Evolutionary conservation across 2,113 vertebrate genomes (phyloP), one percentile per base, ranked within the genome.

Genomic region (Rhea americana): DNA sequence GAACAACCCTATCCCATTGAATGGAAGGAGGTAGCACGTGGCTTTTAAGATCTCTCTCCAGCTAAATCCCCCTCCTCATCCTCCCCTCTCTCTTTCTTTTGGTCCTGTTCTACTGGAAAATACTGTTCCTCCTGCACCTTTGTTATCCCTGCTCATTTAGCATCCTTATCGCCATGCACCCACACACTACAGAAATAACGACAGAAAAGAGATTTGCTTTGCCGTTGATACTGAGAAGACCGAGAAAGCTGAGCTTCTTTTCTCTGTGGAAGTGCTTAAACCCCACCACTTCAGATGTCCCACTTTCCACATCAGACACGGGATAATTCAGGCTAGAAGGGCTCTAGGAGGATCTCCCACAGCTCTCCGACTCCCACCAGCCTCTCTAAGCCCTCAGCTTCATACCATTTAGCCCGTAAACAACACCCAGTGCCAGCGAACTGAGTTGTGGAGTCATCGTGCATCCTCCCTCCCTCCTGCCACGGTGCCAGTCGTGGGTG

Each of bases 281-380:
- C 16, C 19, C 9, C 79, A 81, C 1, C 37, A 51, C 41, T 50
- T 85, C 37, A 83, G 37, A 77, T 6, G 28, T 68, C 13, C 48
- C 30, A 22, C 0, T 1, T 16, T 11, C 20, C 71, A 50, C 0
- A 0, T 0, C 18, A n/a, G 61, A 59, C 39, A 74, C 1, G 53
- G 50, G 30, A 72, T 43, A 59, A 66, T 5, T 19, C 43, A n/a
- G 70, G 21, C 25, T 72, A n/a, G 70, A 79, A 74, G 9, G 25
- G 32, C 71, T 7, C 1, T 1, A 47, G 26, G 10, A 50, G 58
- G 68, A 61, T 24, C 22, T 22, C 83, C 20, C 4, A 2, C 17
- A 86, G 32, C 39, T 87, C 75, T 82, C 82, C 78, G 63, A 51
- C 5, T 26, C 35, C 26, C 24, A 37, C 20, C 28, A 56, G 53